A percentile compares a stretch with the other conserved stretches of the same genome.
These are phyloP conservation scores for Spilarctia lutea DNA, from an alignment of 2,888 invertebrate genomes.

Conservation along the genomic window DNA sequence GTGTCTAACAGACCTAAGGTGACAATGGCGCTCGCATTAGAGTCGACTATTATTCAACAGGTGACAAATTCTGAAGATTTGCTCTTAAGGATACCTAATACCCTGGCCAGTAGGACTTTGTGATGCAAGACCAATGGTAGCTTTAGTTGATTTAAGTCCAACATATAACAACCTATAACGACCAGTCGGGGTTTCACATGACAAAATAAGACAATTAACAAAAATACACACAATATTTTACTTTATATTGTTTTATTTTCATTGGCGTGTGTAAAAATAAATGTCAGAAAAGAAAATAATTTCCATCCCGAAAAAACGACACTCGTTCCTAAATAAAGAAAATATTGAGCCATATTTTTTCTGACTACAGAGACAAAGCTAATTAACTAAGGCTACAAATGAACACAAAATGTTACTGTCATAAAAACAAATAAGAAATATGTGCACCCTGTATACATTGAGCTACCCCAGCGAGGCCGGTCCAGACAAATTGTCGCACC, in stretches of 20 bases:
- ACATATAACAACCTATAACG: background rate
- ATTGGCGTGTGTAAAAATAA: background rate
- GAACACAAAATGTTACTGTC: conserved; percentile 4
- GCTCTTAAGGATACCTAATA: background rate
- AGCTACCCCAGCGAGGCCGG: conserved; percentile 75
- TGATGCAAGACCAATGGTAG: background rate
- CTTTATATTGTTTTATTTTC: background rate
- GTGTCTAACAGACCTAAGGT: too few species aligned
- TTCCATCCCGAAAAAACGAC: background rate
- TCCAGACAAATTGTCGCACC: conserved; percentile 87
- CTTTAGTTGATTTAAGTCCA: background rate
- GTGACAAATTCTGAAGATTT: background rate
- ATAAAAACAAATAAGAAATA: conserved; percentile 9
- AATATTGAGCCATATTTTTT: background rate
- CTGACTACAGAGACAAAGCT: conserved; percentile 3
- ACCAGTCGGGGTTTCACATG: background rate
- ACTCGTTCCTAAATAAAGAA: background rate
- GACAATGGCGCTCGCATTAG: too few species aligned
- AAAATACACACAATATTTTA: background rate
- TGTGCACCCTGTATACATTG: conserved; percentile 55
- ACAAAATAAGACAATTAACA: background rate
- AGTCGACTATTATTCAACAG: too few species aligned
- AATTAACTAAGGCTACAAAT: conserved; percentile 13
- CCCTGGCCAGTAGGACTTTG: background rate
- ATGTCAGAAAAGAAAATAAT: background rate